Evolutionary conservation across 2,888 invertebrate genomes (phyloP).

Genomic region (Crepidodera aurea): DNA sequence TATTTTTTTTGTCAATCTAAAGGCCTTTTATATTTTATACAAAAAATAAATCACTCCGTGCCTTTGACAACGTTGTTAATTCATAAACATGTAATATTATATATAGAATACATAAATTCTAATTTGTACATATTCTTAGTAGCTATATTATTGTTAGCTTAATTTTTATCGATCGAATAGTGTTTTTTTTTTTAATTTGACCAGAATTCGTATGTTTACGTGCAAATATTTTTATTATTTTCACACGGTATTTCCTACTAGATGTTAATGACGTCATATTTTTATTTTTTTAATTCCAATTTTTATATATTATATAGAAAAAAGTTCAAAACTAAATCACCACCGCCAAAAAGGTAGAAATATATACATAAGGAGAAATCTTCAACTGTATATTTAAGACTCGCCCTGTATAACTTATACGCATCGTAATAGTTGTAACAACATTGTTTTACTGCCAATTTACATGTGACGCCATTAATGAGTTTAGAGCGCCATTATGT

Average conservation of each 20-base stretch:
- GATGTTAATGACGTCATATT: slow-evolving; percentile 12
- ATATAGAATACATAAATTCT: slow-evolving; percentile 48
- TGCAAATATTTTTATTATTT: slow-evolving; percentile 32
- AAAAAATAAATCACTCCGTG: slow-evolving; percentile 40
- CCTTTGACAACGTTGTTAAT: slow-evolving; percentile 50
- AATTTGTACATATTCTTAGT: slow-evolving; percentile 44
- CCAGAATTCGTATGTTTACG: slow-evolving; percentile 37
- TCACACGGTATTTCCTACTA: slow-evolving; percentile 12
- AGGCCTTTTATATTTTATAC: slow-evolving; percentile 24
- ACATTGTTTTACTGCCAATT: too few species aligned
- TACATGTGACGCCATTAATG: background rate
- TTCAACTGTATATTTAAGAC: too few species aligned
- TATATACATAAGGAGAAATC: too few species aligned
- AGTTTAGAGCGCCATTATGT: background rate
- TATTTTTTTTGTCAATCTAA: slow-evolving; percentile 26
- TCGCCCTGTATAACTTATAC: too few species aligned
- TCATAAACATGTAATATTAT: slow-evolving; percentile 53
- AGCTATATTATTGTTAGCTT: slow-evolving; percentile 42
- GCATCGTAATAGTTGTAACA: too few species aligned
- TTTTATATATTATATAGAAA: too few species aligned
- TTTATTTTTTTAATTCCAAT: too few species aligned
- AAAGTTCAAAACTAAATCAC: too few species aligned
- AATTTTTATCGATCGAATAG: slow-evolving; percentile 40
- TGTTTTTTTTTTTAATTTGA: slow-evolving; percentile 25
- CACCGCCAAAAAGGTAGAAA: too few species aligned